phyloP scores from a whole-genome alignment of 2,888 invertebrate species.

The Cosmorhoe ocellata region DNA sequence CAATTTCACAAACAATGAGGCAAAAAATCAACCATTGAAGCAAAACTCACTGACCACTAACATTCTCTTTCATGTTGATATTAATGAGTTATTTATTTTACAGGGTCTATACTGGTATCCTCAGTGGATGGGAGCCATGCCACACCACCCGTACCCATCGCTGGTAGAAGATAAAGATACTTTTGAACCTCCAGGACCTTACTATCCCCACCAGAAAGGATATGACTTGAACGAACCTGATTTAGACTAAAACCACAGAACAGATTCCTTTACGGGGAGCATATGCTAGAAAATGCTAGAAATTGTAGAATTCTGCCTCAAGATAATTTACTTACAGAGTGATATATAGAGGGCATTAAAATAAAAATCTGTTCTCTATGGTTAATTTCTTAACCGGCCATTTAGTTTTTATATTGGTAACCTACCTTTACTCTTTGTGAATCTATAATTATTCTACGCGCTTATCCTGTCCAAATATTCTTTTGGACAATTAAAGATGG shows the following conservation, averaged over 20 bases:
- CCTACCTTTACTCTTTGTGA: too few relatives aligned
- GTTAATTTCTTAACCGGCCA: not conserved
- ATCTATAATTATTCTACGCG: too few relatives aligned
- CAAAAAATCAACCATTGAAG: too few relatives aligned
- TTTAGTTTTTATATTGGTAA: not conserved
- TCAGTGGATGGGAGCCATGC: slow-evolving; percentile 73
- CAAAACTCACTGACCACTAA: too few relatives aligned
- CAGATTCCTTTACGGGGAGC: slow-evolving; percentile 9
- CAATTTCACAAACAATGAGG: too few relatives aligned
- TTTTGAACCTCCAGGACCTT: slow-evolving; percentile 48
- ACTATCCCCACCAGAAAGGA: slow-evolving; percentile 63
- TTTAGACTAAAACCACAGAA: slow-evolving; percentile 34
- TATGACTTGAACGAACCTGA: slow-evolving; percentile 54
- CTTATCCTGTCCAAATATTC: too few relatives aligned
- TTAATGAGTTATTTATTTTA: not conserved
- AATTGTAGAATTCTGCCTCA: too few relatives aligned
- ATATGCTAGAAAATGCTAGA: not conserved
- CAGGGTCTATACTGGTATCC: slow-evolving; percentile 78
- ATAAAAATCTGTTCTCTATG: not conserved
- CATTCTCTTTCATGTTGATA: too few relatives aligned
- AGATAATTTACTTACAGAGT: too few relatives aligned
- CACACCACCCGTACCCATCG: slow-evolving; percentile 62
- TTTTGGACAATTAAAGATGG: too few relatives aligned
- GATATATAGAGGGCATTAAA: not conserved
- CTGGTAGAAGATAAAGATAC: slow-evolving; percentile 44